phyloP scores from a whole-genome alignment of 2,797 vertebrate genomes.

The Anguilla anguilla region DNA sequence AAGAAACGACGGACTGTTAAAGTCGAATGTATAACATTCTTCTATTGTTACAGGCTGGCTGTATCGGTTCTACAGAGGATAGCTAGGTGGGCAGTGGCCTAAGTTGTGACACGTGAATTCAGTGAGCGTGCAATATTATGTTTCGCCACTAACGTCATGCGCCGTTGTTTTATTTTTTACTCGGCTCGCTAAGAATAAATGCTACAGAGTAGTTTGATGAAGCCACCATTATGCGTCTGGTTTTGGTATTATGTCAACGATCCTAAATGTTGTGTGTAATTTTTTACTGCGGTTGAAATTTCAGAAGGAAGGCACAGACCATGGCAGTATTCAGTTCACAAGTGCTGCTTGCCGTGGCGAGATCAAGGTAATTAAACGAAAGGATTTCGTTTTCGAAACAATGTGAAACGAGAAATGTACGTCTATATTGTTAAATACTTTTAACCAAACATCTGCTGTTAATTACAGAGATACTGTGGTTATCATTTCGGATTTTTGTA shows the following conservation, averaged over 20 bases:
- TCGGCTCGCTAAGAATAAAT: background rate
- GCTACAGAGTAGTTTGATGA: background rate
- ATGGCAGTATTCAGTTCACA: slow-evolving; percentile 83
- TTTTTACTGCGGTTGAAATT: background rate
- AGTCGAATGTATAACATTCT: background rate
- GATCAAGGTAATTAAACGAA: slow-evolving; percentile 75
- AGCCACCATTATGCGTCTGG: background rate
- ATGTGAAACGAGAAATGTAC: background rate
- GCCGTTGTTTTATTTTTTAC: background rate
- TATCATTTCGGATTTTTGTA: background rate
- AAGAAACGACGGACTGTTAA: background rate
- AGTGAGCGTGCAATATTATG: background rate
- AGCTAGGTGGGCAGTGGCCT: background rate
- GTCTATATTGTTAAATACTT: background rate
- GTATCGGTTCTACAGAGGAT: background rate
- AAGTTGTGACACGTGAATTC: background rate
- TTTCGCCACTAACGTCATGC: background rate
- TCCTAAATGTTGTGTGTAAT: background rate
- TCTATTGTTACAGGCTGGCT: background rate
- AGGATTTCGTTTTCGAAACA: background rate
- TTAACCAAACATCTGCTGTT: too few species aligned
- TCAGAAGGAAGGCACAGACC: slow-evolving; percentile 35
- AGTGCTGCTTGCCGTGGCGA: slow-evolving; percentile 75
- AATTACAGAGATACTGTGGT: background rate
- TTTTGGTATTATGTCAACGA: background rate